phyloP scores from a whole-genome alignment of 2,797 vertebrate species.

The Galago senegalensis region DNA sequence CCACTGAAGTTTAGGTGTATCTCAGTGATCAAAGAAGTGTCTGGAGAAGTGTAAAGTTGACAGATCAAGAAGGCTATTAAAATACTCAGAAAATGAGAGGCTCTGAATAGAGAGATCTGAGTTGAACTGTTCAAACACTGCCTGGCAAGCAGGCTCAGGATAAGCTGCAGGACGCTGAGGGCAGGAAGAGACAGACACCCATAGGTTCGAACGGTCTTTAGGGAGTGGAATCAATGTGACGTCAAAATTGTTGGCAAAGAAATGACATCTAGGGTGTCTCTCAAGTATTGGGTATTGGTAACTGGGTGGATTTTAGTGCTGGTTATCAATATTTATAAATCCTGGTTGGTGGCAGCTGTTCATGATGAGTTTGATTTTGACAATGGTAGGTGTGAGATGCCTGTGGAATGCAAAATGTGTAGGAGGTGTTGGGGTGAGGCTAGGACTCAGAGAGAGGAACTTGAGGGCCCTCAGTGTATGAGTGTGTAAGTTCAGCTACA shows the following conservation, averaged over 20 bases:
- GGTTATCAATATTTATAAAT: background rate
- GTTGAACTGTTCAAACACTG: background rate
- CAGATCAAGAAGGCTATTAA: background rate
- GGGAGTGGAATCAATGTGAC: background rate
- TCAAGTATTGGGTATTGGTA: background rate
- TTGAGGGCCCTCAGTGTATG: background rate
- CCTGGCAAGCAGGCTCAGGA: too few relatives aligned
- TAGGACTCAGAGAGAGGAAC: background rate
- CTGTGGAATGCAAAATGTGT: background rate
- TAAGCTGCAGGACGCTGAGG: background rate
- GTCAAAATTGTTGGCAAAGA: background rate
- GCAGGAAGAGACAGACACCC: background rate
- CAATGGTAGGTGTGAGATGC: background rate
- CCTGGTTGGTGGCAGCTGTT: background rate
- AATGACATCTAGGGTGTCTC: background rate
- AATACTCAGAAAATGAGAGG: background rate
- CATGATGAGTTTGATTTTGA: background rate
- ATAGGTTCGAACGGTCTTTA: background rate
- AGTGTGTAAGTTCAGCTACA: background rate
- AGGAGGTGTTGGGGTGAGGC: background rate
- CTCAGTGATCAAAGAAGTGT: background rate
- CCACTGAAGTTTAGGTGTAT: background rate
- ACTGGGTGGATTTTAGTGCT: background rate
- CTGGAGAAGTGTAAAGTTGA: background rate
- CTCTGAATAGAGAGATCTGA: background rate